A percentile compares a stretch with the other conserved stretches of the same genome.
Conservation (phyloP, 2,113 vertebrate species). For the Sminthopsis crassicaudata region DNA sequence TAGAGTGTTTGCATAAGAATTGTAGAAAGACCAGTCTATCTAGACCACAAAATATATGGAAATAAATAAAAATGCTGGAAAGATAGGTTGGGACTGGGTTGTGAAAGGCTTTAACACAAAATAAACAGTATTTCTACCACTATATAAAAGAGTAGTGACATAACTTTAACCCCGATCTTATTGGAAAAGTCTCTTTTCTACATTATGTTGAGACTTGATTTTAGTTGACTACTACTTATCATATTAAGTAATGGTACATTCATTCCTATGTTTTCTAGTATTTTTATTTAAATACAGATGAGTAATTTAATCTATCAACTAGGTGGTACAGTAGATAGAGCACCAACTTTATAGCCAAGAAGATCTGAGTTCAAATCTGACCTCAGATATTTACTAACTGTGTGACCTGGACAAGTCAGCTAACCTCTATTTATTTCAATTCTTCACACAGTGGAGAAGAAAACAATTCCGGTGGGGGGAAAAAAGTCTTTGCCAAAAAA, state of each 20-base stretch:
- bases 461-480: background rate
- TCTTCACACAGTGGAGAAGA: background rate
- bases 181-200: background rate
- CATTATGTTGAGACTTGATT: background rate
- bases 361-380: background rate
- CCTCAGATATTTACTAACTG: background rate
- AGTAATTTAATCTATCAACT: background rate
- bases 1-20: background rate
- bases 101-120: background rate
- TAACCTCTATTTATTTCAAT: background rate
- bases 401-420: background rate
- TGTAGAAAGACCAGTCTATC: background rate
- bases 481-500: background rate
- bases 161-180: background rate
- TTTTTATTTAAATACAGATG: background rate
- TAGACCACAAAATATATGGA: background rate
- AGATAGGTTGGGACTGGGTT: background rate
- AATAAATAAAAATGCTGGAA: background rate
- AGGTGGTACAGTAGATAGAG: background rate
- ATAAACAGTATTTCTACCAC: background rate
- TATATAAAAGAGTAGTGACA: background rate
- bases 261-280: background rate
- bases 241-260: background rate
- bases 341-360: background rate
- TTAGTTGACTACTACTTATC: background rate